phyloP scores from a whole-genome alignment of 2,797 vertebrate genomes.

The Oryzias sinensis region DNA sequence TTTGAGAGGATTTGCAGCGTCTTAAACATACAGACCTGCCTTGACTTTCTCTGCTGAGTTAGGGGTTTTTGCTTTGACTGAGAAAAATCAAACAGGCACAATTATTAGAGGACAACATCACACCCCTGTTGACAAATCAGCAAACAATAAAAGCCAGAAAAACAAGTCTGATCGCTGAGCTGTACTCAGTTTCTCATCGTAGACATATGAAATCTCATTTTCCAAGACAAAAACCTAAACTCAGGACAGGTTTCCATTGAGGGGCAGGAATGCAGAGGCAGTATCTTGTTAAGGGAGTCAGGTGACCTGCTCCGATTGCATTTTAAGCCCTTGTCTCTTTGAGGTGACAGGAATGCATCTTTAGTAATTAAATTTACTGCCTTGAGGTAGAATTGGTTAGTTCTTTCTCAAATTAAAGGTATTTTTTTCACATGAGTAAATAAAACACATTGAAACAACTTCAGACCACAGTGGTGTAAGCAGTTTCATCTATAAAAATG shows the following conservation, averaged over 20 bases:
- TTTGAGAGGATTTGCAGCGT: slow-evolving; percentile 28
- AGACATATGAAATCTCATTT: slow-evolving; percentile 48
- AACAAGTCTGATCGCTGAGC: slow-evolving; percentile 6
- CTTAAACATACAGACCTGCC: slow-evolving; percentile 72
- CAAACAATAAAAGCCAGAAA: slow-evolving; percentile 10
- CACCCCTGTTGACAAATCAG: slow-evolving; percentile 10
- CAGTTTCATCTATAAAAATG: no score
- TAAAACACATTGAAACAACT: no score
- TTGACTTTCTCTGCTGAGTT: slow-evolving; percentile 35
- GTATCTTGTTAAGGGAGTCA: slow-evolving; percentile 64
- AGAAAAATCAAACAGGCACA: slow-evolving; percentile 64
- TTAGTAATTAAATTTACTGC: no score
- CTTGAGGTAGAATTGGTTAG: slow-evolving; percentile 18
- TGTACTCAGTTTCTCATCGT: slow-evolving; percentile 30
- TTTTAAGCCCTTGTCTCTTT: slow-evolving; percentile 57
- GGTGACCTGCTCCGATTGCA: slow-evolving; percentile 56
- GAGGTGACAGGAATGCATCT: slow-evolving; percentile 21
- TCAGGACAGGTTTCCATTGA: slow-evolving; percentile 34
- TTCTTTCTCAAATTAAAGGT: not conserved
- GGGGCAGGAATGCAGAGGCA: slow-evolving; percentile 32
- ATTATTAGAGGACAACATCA: slow-evolving; percentile 25
- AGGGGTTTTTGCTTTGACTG: slow-evolving; percentile 42
- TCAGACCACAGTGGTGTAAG: no score
- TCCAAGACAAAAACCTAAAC: slow-evolving; percentile 35
- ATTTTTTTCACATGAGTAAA: not conserved